Conservation (phyloP, 2,888 invertebrate genomes). For the Heliconius ismenius region DNA sequence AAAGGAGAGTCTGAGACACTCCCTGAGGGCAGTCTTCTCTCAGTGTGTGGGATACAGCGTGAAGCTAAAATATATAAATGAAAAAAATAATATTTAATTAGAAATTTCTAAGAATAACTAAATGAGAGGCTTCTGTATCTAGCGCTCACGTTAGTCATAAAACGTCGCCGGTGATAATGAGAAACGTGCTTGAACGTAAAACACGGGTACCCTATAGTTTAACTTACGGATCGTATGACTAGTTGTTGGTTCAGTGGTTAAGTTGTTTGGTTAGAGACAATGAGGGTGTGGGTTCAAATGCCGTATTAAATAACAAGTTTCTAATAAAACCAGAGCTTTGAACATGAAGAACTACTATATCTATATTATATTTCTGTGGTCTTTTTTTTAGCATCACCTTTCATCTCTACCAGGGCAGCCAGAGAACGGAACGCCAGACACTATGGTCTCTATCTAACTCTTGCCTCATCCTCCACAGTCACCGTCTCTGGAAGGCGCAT, state of each 20-base stretch:
- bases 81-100: background rate
- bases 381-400: background rate
- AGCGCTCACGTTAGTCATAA: constrained; percentile 25
- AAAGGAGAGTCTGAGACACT: too few relatives aligned
- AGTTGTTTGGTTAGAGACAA: background rate
- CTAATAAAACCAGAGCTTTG: background rate
- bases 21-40: too few relatives aligned
- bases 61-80: too few relatives aligned
- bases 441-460: background rate
- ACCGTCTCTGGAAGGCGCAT: background rate
- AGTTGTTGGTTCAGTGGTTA: background rate
- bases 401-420: background rate
- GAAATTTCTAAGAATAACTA: background rate
- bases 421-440: too few relatives aligned
- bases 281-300: background rate
- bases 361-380: background rate
- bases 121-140: constrained; percentile 10
- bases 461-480: background rate
- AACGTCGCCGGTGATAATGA: constrained; percentile 32
- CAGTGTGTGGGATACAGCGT: background rate
- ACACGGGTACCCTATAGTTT: background rate
- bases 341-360: background rate
- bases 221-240: constrained; percentile 1
- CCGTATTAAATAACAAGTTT: background rate
- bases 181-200: constrained; percentile 31